A percentile compares a stretch with the other conserved stretches of the same genome.
phyloP scores from a whole-genome alignment of 2,888 invertebrate species.

The Cephus pulcher region DNA sequence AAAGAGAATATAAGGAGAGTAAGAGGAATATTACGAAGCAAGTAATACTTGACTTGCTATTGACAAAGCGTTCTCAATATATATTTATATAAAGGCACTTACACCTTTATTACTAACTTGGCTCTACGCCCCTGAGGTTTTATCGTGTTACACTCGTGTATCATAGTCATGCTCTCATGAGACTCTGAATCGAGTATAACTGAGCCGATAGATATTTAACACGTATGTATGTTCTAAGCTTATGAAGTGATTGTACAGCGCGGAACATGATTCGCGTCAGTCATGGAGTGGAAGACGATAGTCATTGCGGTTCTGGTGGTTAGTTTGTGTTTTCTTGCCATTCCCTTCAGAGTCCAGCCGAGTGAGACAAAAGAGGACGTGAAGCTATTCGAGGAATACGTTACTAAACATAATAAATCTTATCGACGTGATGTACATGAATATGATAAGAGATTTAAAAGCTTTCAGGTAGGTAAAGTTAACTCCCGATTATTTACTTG shows the following conservation, averaged over 20 bases:
- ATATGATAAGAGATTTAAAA: slow-evolving; percentile 62
- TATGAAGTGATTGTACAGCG: slow-evolving; percentile 13
- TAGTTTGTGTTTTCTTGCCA: slow-evolving; percentile 65
- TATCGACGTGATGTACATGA: slow-evolving; percentile 66
- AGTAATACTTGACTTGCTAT: background rate
- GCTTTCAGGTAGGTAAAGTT: slow-evolving; percentile 63
- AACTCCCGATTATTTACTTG: background rate
- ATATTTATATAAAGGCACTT: no score
- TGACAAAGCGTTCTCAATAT: background rate
- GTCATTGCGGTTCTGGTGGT: slow-evolving; percentile 55
- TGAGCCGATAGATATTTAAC: slow-evolving; percentile 25
- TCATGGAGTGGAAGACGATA: slow-evolving; percentile 64
- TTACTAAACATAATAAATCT: slow-evolving; percentile 68
- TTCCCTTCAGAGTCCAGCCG: slow-evolving; percentile 66
- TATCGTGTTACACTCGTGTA: background rate
- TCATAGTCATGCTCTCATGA: background rate
- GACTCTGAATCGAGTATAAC: slow-evolving; percentile 7
- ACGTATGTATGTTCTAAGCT: slow-evolving; percentile 15
- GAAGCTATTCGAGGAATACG: slow-evolving; percentile 67
- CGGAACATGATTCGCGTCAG: slow-evolving; percentile 27
- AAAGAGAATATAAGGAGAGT: background rate
- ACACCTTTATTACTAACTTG: background rate
- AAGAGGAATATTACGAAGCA: background rate
- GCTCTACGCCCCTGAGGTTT: background rate
- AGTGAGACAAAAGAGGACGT: slow-evolving; percentile 47